Base-by-base conservation (phyloP, 2,113 vertebrate genomes). In the Climacteris rufus region DNA sequence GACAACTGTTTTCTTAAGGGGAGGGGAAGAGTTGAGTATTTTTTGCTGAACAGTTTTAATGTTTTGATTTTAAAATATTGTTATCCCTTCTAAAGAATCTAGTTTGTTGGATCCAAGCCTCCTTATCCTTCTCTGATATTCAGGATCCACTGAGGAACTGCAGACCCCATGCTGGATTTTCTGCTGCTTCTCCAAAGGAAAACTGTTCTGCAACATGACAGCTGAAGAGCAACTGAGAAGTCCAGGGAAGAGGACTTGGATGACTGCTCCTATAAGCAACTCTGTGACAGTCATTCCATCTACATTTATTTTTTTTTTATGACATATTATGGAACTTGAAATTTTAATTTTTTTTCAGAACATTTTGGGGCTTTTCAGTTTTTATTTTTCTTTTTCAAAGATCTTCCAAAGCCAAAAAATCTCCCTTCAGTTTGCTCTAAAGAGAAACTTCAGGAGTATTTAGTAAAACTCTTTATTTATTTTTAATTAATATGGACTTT, bases 1-100 rank as follows among this genome's bases (percentile, higher is more conserved):
- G 28, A 7, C 0, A 39, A 4, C 0, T 0, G 2, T 42, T 50
- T 69, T 85, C 15, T 54, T 52, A 47, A 68, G 4, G 0, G 1
- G 2, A 7, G 5, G 10, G 4, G 12, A 90, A 52, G 15, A 70
- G 0, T 17, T 78, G 22, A 47, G 13, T n/a, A 15, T 7, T 39
- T 69, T 81, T 88, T 80, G 1, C 4, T 57, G 40, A 40, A 24
- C 22, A 72, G 3, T 75, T 66, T 71, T 45, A 49, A 53, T 87
- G 8, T 47, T 68, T 69, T 75, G 10, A 49, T 87, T 86, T 60
- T 1, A 74, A 87, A 78, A 66, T 16, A 61, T 23, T 53, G 8
- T 40, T 69, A 22, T 19, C 2, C 15, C 5, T 45, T 42, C 25
- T 13, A 49, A 63, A 74, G 65, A 69, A 24, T 71, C 40, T 47